Conservation (phyloP, 2,888 invertebrate genomes). For the Microctonus aethiopoides region DNA sequence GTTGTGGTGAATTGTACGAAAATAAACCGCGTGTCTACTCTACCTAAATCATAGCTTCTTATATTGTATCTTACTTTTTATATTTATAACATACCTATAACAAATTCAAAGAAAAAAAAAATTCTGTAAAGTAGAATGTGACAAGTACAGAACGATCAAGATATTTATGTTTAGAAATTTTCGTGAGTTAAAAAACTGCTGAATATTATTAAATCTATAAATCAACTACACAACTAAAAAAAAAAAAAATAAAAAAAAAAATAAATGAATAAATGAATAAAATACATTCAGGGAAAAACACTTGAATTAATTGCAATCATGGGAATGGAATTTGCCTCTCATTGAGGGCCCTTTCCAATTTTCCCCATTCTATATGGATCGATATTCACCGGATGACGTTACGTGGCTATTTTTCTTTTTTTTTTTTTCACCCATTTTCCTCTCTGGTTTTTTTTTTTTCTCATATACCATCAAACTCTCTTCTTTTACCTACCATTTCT, state of each 20-base stretch:
- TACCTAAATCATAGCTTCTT: constrained; percentile 1
- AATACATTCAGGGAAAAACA: not conserved
- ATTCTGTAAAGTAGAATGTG: not conserved
- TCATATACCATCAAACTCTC: constrained; percentile 4
- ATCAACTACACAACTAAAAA: not conserved
- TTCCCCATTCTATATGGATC: not conserved
- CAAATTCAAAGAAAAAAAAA: not conserved
- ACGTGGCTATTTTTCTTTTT: constrained; percentile 20
- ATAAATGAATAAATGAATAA: not conserved
- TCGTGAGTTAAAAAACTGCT: not conserved
- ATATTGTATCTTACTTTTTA: not conserved
- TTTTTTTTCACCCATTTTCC: constrained; percentile 10
- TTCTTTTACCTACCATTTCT: not conserved
- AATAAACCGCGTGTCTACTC: constrained; percentile 10
- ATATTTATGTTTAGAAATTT: not conserved
- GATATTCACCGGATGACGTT: constrained; percentile 29
- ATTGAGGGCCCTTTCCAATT: constrained; percentile 15
- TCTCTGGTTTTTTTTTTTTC: constrained; percentile 3
- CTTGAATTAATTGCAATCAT: constrained; percentile 22
- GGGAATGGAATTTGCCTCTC: constrained; percentile 3
- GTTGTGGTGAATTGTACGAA: constrained; percentile 10
- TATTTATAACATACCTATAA: not conserved
- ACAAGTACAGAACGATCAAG: not conserved
- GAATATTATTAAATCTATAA: not conserved
- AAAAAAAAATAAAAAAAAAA: not conserved